These are phyloP conservation scores for Loriculus beryllinus DNA, from an alignment of 2,797 vertebrate species.

Conservation along the genomic window DNA sequence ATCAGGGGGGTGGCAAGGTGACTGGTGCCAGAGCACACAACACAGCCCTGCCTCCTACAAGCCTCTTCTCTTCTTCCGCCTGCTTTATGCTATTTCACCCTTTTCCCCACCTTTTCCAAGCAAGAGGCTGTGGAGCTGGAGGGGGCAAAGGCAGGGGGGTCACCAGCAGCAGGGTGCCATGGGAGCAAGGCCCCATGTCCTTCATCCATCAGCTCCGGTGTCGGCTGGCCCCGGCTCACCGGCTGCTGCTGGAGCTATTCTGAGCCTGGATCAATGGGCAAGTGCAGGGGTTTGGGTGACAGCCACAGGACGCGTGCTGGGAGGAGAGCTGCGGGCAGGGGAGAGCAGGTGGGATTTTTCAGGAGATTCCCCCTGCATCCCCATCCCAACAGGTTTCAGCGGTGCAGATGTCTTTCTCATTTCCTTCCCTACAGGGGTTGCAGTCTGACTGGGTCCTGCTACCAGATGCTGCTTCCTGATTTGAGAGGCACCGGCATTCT, in stretches of 20 bases:
- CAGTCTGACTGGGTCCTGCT: background rate
- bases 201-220: background rate
- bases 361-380: background rate
- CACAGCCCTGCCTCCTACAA: background rate
- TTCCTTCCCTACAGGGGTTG: background rate
- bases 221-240: background rate
- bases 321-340: background rate
- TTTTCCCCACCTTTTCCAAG: background rate
- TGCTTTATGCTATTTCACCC: background rate
- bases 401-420: constrained; percentile 24
- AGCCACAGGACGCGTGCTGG: background rate
- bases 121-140: background rate
- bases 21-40: background rate
- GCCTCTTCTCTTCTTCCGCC: background rate
- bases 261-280: constrained; percentile 27
- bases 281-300: background rate
- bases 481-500: background rate
- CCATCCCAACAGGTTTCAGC: background rate
- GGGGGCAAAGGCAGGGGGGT: background rate
- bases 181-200: background rate
- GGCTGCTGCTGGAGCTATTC: constrained; percentile 43
- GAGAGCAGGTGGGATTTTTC: constrained; percentile 8
- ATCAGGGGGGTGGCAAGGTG: rapidly evolving
- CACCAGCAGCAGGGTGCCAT: rapidly evolving
- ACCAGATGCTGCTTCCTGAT: background rate